Evolutionary conservation across 2,113 vertebrate species (phyloP), one percentile per base, ranked within the genome.

Genomic region (Heptranchias perlo): DNA sequence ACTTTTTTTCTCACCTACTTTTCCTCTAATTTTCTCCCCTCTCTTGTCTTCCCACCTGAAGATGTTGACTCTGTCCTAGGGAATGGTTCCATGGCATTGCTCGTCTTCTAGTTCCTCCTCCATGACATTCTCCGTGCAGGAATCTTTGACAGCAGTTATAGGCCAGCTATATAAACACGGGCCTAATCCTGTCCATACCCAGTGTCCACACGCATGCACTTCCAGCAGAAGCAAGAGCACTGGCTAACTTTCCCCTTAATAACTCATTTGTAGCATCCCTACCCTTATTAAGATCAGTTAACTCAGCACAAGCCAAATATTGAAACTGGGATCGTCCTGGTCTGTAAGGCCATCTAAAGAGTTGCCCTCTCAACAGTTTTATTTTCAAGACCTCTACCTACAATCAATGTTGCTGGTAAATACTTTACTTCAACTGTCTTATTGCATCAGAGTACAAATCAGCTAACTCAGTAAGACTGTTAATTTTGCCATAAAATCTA

Each of bases 401-500:
- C 49, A 94, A 94, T 94, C 93, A 67, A 47, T 47, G 93, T n/a
- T 64, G 93, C 39, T 67, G 23, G n/a, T 65, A 94, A 94, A 94
- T 65, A 94, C 93, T 94, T 44, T 94, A 89, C 47, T 92, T 92
- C 39, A 94, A 69, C 93, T 94, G 93, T 67, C 61, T 64, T 44
- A 67, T 64, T 67, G 16, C 62, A 67, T 94, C 93, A 11, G 62
- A 31, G 62, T 67, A 28, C 39, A 94, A 94, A 94, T 94, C 62
- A 47, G 61, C 64, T 67, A 94, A 94, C 93, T 94, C 93, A 69
- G 62, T 65, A 94, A 44, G 93, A 94, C 93, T 23, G 31, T 94
- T 94, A 94, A 94, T 94, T 94, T 94, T 67, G 61, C 58, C 64
- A 67, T 94, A 67, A 94, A 94, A 94, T 94, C 62, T 94, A 94